Conservation (phyloP, 2,797 vertebrate genomes). For the Pteropus rufus region DNA sequence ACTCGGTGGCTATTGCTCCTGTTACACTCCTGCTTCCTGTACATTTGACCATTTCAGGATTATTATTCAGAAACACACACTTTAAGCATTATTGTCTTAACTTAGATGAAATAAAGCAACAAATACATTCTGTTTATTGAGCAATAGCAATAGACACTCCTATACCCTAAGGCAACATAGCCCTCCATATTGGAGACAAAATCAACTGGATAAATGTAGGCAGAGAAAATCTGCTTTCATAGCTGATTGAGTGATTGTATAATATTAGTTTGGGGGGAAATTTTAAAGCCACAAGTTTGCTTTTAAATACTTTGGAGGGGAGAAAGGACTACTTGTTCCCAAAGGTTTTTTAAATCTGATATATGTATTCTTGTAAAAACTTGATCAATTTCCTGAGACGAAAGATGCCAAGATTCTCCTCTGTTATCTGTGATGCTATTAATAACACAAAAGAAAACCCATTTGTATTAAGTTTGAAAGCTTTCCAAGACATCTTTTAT, state of each 20-base stretch:
- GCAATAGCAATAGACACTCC: neutral
- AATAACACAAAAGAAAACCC: neutral
- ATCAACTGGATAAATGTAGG: neutral
- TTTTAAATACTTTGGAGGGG: neutral
- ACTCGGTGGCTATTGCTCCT: accelerated
- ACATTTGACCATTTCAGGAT: neutral
- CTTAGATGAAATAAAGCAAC: neutral
- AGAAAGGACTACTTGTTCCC: neutral
- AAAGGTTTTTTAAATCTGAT: neutral
- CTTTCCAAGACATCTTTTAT: neutral
- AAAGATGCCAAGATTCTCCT: neutral
- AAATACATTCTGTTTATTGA: neutral
- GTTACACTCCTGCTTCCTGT: neutral
- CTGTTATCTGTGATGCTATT: neutral
- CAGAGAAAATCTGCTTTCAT: neutral
- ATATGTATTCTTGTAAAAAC: neutral
- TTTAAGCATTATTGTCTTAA: neutral
- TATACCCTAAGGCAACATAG: neutral
- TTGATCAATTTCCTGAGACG: conserved; percentile 23
- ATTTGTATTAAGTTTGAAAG: neutral
- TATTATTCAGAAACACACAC: neutral
- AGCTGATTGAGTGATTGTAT: neutral
- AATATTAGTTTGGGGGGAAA: neutral
- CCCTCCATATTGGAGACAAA: neutral
- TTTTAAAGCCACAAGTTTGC: neutral